Evolutionary conservation across 2,888 invertebrate species (phyloP), one percentile per base, ranked within the genome.

Genomic region (Metacarcinus magister): DNA sequence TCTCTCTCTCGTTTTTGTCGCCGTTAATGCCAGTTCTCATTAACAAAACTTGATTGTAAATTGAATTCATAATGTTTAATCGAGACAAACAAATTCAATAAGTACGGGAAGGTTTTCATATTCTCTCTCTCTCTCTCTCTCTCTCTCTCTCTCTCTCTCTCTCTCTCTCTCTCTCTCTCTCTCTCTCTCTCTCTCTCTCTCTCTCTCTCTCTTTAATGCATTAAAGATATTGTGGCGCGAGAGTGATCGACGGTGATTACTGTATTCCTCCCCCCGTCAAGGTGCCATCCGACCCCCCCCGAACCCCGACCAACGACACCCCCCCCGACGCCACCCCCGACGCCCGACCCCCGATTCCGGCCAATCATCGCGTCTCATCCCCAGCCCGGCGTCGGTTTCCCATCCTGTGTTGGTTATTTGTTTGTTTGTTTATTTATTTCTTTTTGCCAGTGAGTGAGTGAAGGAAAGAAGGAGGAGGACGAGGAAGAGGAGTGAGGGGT

Each of bases 131-230:
- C 28, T 28, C 28, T 75, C 75, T 75, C 75, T 75, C 75, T 75
- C 75, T 75, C 75, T 75, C 75, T 75, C 75, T 75, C 75, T 75
- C 75, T 75, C 75, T 75, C 75, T 75, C 75, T 75, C 75, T 75
- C 75, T 75, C 75, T 75, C 75, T 75, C 75, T 87, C 87, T 87
- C 87, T 87, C 87, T 87, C 87, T 87, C 87, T 87, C 87, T 87
- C 87, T 32, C 32, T 82, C 82, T 32, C 82, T 82, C 82, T 32
- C 32, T 82, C 82, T 82, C 32, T 32, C 82, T 82, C 82, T 82
- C 32, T 32, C 82, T 82, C 67, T 67, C 67, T 67, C 67, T 67
- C 67, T 67, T 16, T 67, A 2, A 16, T 67, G 67, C 67, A 67
- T 67, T 19, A 67, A 67, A 67, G 67, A 67, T 67, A 67, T 19